Percentiles rank a stretch among this genome's conserved stretches.
These are phyloP conservation scores for Xanthia icteritia DNA, from an alignment of 2,888 invertebrate genomes.

Conservation along the genomic window DNA sequence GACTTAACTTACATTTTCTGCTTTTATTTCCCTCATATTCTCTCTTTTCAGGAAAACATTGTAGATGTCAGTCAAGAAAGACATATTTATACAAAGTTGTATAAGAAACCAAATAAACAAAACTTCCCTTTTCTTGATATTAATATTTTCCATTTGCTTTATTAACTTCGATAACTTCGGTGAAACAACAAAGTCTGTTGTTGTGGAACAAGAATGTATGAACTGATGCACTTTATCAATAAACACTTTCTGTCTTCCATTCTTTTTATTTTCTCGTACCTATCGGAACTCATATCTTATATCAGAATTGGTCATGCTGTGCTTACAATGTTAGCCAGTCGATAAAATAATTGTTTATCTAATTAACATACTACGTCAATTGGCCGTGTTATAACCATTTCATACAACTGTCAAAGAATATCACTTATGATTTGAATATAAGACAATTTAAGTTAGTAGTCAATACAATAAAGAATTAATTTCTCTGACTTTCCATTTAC, in stretches of 20 bases:
- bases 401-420: too few species aligned
- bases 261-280: background rate
- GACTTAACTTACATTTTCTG: background rate
- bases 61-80: conserved; percentile 23
- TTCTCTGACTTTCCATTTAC: too few species aligned
- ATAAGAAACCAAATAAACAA: conserved; percentile 20
- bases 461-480: too few species aligned
- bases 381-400: too few species aligned
- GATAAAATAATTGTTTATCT: too few species aligned
- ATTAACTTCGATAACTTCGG: conserved; percentile 32
- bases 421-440: too few species aligned
- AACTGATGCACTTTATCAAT: conserved; percentile 9
- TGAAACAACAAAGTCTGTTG: conserved; percentile 19
- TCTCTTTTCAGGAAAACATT: conserved; percentile 31
- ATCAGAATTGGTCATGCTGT: background rate
- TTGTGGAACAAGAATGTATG: conserved; percentile 5
- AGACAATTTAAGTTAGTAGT: too few species aligned
- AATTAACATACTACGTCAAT: too few species aligned
- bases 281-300: background rate
- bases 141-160: conserved; percentile 54
- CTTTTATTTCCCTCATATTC: background rate
- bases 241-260: background rate
- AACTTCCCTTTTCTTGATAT: conserved; percentile 45
- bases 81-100: conserved; percentile 44
- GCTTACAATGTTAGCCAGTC: background rate